A percentile compares a stretch with the other conserved stretches of the same genome.
Evolutionary conservation across 2,888 invertebrate species (phyloP).

Genomic region (Drosophila picticornis): DNA sequence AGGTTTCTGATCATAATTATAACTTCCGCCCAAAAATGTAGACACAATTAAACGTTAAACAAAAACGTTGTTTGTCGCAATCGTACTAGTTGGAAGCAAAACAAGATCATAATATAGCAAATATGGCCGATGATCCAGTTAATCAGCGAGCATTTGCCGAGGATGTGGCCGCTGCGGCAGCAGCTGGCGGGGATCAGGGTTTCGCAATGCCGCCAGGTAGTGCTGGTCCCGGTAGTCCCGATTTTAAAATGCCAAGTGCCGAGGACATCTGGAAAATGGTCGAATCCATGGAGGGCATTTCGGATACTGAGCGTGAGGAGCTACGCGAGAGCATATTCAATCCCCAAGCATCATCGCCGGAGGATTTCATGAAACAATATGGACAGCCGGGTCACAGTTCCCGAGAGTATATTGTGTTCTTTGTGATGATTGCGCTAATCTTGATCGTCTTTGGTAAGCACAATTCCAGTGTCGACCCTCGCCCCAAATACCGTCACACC

Average conservation of each 20-base stretch:
- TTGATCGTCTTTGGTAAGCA: conserved; percentile 84
- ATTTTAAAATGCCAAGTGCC: conserved; percentile 86
- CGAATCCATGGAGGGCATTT: conserved; percentile 87
- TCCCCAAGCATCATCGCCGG: conserved; percentile 84
- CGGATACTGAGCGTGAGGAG: conserved; percentile 88
- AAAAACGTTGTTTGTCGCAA: conserved; percentile 10
- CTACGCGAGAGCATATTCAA: conserved; percentile 86
- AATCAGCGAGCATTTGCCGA: conserved; percentile 81
- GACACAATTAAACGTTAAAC: conserved; percentile 52
- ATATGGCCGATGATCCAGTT: conserved; percentile 80
- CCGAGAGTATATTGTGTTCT: conserved; percentile 82
- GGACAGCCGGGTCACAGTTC: conserved; percentile 68
- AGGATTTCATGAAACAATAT: conserved; percentile 72
- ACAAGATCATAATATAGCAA: conserved; percentile 1
- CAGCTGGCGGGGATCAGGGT: conserved; percentile 69
- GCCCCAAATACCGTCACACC: conserved; percentile 20
- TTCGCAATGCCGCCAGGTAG: conserved; percentile 54
- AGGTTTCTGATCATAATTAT: conserved; percentile 25
- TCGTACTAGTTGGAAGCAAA: conserved; percentile 2
- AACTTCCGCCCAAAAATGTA: conserved; percentile 43
- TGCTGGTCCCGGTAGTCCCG: conserved; percentile 64
- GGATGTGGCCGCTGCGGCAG: conserved; percentile 79
- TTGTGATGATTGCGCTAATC: conserved; percentile 84
- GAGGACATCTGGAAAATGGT: conserved; percentile 87
- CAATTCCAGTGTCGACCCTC: conserved; percentile 27